phyloP scores from a whole-genome alignment of 1,140 invertebrate species.

The Hyles euphorbiae region DNA sequence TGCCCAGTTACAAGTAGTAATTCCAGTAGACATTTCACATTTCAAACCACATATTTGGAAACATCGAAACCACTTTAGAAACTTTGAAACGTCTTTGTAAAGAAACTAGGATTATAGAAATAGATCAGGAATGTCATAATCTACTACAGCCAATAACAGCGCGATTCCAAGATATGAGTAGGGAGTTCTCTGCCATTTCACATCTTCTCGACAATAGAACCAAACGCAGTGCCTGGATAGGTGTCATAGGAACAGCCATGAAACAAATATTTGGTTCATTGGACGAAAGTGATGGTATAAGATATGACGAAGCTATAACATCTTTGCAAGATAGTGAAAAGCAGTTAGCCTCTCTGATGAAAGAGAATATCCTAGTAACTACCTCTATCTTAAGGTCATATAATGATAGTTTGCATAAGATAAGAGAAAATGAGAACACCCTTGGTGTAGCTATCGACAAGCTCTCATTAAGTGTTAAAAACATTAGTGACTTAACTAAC shows the following conservation, averaged over 20 bases:
- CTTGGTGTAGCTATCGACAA: slow-evolving; percentile 19
- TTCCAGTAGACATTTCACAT: slow-evolving; percentile 29
- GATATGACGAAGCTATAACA: slow-evolving; percentile 23
- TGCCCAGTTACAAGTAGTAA: slow-evolving; percentile 16
- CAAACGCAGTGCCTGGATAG: slow-evolving; percentile 21
- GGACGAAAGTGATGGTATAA: slow-evolving; percentile 25
- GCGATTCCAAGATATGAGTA: slow-evolving; percentile 10
- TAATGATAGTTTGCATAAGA: slow-evolving; percentile 19
- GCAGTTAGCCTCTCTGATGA: slow-evolving; percentile 16
- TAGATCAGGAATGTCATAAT: slow-evolving; percentile 13
- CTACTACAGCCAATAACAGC: slow-evolving; percentile 15
- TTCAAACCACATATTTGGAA: slow-evolving; percentile 27
- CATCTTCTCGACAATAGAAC: slow-evolving; percentile 8
- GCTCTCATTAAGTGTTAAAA: slow-evolving; percentile 12
- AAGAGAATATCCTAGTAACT: slow-evolving; percentile 24
- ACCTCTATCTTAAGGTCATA: background rate
- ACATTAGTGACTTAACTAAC: slow-evolving; percentile 12
- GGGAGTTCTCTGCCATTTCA: slow-evolving; percentile 23
- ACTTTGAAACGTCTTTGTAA: slow-evolving; percentile 3
- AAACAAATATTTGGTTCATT: slow-evolving; percentile 27
- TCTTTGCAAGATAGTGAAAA: slow-evolving; percentile 19
- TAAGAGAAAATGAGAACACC: slow-evolving; percentile 18
- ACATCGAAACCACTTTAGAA: slow-evolving; percentile 11
- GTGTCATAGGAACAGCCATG: slow-evolving; percentile 15
- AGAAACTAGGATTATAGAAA: slow-evolving; percentile 9